Evolutionary conservation across 2,888 invertebrate species (phyloP), one percentile per base, ranked within the genome.

Genomic region (Anthrax anthrax): DNA sequence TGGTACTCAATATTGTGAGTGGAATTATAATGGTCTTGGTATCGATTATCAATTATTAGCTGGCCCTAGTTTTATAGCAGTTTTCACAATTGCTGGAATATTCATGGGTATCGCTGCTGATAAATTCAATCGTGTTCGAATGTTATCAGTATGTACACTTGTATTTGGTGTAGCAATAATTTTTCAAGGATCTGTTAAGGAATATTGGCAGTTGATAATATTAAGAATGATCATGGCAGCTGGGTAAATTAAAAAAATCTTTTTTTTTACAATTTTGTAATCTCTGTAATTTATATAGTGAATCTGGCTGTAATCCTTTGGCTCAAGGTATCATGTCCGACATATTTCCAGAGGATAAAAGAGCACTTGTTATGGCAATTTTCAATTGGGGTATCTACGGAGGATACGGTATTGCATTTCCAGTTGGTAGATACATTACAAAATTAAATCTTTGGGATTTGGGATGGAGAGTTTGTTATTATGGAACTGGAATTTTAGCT

Each of bases 331-430:
- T 88, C 41, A 72, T 88, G 49, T 83, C 85, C 0, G 87, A 88
- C 60, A 76, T 86, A 58, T 86, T 87, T 61, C 78, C 81, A 0
- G 85, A 85, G 61, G 74, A 78, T 51, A 84, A 88, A 59, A 75
- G 92, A 47, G 92, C 88, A 2, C 67, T 91, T 38, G 92, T 91
- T 14, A 81, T 92, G 74, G 89, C 91, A 1, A 80, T 94, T 51
- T 92, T 92, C 72, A 92, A 92, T 67, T 92, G 91, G 91, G 92
- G 94, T 13, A 91, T 92, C 55, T 94, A 92, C 60, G 88, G 91
- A 32, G 92, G 92, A 3, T 92, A 91, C 57, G 91, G 91, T 40
- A 81, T 92, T 52, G 88, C 91, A 1, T 92, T 91, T 62, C 91
- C 92, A 0, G 82, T 92, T 6, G 92, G 92, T 0, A 77, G 90